Percentiles rank a stretch among this genome's conserved stretches.
phyloP scores from a whole-genome alignment of 2,888 invertebrate genomes.

The Xylocampa areola region DNA sequence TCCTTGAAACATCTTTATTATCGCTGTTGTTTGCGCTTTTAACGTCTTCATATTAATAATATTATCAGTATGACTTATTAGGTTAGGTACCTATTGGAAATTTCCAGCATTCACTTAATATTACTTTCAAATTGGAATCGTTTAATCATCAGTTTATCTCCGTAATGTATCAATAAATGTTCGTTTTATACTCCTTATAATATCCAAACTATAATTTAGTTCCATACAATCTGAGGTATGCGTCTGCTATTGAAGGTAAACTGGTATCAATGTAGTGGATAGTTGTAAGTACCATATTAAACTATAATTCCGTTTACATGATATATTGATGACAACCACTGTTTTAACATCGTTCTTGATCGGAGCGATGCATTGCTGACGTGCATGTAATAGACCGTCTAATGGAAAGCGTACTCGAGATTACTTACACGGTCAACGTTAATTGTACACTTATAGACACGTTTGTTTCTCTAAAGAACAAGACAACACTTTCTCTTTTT shows the following conservation, averaged over 20 bases:
- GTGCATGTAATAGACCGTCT: constrained; percentile 56
- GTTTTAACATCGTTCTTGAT: constrained; percentile 48
- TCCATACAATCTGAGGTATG: constrained; percentile 38
- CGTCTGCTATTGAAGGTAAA: constrained; percentile 53
- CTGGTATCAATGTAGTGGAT: constrained; percentile 46
- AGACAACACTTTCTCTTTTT: constrained; percentile 56
- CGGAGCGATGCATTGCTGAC: constrained; percentile 41
- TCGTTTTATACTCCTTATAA: constrained; percentile 26
- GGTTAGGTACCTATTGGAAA: constrained; percentile 22
- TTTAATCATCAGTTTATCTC: constrained; percentile 30
- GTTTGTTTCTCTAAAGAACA: constrained; percentile 46
- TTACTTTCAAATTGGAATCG: constrained; percentile 20
- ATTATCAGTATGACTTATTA: constrained; percentile 23
- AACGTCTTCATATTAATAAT: constrained; percentile 38
- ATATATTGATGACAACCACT: constrained; percentile 42
- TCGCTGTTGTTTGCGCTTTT: constrained; percentile 53
- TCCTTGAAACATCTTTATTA: constrained; percentile 60
- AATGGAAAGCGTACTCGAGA: constrained; percentile 57
- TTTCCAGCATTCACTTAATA: constrained; percentile 30
- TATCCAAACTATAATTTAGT: constrained; percentile 35
- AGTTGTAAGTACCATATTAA: constrained; percentile 47
- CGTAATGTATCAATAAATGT: constrained; percentile 36
- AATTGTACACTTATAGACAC: constrained; percentile 54
- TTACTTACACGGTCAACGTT: constrained; percentile 54
- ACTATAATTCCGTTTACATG: constrained; percentile 39